A percentile compares a stretch with the other conserved stretches of the same genome.
Conservation (phyloP, 2,113 vertebrate species). For the Ciconia stormi region DNA sequence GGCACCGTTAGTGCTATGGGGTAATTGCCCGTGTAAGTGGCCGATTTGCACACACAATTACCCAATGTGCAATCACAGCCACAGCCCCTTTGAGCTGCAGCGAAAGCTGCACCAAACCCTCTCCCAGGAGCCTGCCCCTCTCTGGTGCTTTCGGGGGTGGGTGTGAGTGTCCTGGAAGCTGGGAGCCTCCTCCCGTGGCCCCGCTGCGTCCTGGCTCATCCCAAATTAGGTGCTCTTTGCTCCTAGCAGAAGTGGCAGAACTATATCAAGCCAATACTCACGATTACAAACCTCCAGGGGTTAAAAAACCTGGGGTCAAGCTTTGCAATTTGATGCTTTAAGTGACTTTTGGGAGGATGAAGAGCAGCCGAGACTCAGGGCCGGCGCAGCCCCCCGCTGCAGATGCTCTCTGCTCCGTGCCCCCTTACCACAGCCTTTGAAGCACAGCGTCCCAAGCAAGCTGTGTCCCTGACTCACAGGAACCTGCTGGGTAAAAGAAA, state of each 20-base stretch:
- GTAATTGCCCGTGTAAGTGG: constrained; percentile 18
- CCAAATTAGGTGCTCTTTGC: background rate
- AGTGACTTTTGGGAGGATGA: background rate
- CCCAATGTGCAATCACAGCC: constrained; percentile 10
- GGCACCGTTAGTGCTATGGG: accelerated
- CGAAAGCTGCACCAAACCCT: background rate
- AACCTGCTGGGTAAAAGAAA: background rate
- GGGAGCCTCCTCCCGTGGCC: accelerated
- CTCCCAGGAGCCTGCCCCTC: background rate
- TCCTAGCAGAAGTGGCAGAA: background rate
- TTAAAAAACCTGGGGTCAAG: background rate
- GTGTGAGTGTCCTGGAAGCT: background rate
- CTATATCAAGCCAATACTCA: background rate
- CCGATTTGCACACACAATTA: constrained; percentile 11
- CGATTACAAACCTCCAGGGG: background rate
- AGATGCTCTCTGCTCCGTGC: background rate
- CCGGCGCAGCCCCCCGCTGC: background rate
- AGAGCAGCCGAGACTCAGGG: background rate
- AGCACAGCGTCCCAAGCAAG: background rate
- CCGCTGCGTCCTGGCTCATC: background rate
- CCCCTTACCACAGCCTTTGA: background rate
- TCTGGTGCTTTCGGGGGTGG: background rate
- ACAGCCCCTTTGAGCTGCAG: background rate
- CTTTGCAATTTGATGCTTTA: background rate
- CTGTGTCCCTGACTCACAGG: background rate